phyloP scores from a whole-genome alignment of 2,113 vertebrate genomes.

The Scopus umbretta region DNA sequence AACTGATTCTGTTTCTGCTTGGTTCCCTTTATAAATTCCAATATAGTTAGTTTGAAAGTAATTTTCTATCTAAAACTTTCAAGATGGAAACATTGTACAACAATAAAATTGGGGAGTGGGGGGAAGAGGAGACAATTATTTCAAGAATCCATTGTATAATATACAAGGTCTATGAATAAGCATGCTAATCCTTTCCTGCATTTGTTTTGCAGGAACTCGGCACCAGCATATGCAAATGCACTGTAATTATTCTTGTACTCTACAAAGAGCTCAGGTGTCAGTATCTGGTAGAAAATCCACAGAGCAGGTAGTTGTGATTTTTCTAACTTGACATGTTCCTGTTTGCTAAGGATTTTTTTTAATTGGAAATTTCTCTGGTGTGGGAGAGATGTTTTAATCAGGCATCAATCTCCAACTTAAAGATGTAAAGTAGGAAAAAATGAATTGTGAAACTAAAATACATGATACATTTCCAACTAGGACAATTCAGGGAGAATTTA shows the following conservation, averaged over 20 bases:
- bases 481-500: neutral
- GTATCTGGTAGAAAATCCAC: neutral
- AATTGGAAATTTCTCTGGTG: conserved; percentile 40
- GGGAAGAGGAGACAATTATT: neutral
- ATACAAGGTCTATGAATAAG: neutral
- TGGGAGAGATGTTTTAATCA: conserved; percentile 37
- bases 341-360: conserved; percentile 19
- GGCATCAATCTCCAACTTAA: conserved; percentile 7
- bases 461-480: neutral
- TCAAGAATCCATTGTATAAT: neutral
- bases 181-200: neutral
- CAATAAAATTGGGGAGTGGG: neutral
- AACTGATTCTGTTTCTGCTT: neutral
- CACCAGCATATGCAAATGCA: conserved; percentile 17
- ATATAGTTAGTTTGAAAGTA: neutral
- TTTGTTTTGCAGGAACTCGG: neutral
- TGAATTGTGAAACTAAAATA: conserved; percentile 13
- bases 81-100: neutral
- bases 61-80: neutral
- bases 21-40: neutral
- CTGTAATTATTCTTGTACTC: conserved; percentile 25
- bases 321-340: conserved; percentile 36
- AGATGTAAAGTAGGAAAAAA: neutral
- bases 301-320: conserved; percentile 12
- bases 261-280: conserved; percentile 21